phyloP scores from a whole-genome alignment of 2,113 vertebrate genomes.

The Pungitius pungitius region DNA sequence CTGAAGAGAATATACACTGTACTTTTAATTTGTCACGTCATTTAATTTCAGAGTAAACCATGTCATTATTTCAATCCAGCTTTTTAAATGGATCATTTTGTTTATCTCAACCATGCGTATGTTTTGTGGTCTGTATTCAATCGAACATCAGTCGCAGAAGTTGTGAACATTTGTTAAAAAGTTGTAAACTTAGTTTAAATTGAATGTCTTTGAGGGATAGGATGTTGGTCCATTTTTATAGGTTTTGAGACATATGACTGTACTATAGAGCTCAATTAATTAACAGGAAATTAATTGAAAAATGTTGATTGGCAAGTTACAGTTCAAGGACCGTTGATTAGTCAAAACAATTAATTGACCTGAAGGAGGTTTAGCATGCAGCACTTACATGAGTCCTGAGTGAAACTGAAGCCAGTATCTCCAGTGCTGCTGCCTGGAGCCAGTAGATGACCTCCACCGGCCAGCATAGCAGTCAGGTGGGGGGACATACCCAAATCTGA shows the following conservation, averaged over 20 bases:
- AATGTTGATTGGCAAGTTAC: too few species aligned
- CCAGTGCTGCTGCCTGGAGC: constrained; percentile 95
- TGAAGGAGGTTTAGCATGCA: neutral
- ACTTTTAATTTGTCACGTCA: neutral
- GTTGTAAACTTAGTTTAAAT: too few species aligned
- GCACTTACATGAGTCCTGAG: constrained; percentile 92
- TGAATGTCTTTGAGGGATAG: too few species aligned
- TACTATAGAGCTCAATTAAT: neutral
- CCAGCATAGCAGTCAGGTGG: constrained; percentile 96
- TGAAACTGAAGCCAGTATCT: constrained; percentile 97
- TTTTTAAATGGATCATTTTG: too few species aligned
- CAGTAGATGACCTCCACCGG: constrained; percentile 86
- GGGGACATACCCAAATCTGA: constrained; percentile 96
- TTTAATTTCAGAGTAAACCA: too few species aligned
- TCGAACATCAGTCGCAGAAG: too few species aligned
- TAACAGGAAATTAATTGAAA: neutral
- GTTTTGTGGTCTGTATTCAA: too few species aligned
- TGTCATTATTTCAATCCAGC: too few species aligned
- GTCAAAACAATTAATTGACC: neutral
- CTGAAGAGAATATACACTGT: neutral
- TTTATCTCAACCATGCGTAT: too few species aligned
- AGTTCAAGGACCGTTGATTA: neutral
- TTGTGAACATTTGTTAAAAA: too few species aligned
- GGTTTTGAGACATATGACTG: too few species aligned
- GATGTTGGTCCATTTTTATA: too few species aligned